phyloP scores from a whole-genome alignment of 2,113 vertebrate species.

The Mesoclemmys tuberculata region DNA sequence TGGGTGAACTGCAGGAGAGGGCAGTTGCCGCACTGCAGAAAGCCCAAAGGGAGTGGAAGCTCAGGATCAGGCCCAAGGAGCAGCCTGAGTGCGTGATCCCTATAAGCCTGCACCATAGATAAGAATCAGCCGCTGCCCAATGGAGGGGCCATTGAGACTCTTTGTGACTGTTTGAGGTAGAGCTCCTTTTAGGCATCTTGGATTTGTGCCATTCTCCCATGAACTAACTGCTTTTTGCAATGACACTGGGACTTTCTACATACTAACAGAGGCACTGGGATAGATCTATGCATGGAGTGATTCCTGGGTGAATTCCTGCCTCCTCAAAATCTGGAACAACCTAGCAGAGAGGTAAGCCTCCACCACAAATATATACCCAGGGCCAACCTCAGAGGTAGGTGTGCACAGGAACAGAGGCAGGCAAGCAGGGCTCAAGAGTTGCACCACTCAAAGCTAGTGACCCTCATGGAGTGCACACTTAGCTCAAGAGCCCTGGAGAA shows the following conservation, averaged over 20 bases:
- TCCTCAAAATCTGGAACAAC: neutral
- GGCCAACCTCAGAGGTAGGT: neutral
- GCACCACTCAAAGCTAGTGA: neutral
- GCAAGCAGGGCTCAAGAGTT: neutral
- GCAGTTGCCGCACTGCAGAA: neutral
- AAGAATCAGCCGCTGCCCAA: neutral
- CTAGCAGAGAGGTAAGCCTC: neutral
- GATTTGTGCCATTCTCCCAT: neutral
- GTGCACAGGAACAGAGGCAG: neutral
- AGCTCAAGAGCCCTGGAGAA: neutral
- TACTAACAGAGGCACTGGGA: neutral
- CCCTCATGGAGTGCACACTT: neutral
- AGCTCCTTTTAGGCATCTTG: neutral
- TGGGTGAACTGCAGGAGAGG: neutral
- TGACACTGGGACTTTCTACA: neutral
- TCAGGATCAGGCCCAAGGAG: neutral
- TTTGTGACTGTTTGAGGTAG: neutral
- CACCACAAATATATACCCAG: neutral
- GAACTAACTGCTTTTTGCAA: neutral
- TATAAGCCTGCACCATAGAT: neutral
- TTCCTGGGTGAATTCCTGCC: neutral
- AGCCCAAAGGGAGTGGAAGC: neutral
- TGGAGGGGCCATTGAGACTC: neutral
- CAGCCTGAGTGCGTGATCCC: neutral
- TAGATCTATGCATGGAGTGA: neutral